Conservation (phyloP, 2,113 vertebrate genomes). For the Ceuthmochares aereus region DNA sequence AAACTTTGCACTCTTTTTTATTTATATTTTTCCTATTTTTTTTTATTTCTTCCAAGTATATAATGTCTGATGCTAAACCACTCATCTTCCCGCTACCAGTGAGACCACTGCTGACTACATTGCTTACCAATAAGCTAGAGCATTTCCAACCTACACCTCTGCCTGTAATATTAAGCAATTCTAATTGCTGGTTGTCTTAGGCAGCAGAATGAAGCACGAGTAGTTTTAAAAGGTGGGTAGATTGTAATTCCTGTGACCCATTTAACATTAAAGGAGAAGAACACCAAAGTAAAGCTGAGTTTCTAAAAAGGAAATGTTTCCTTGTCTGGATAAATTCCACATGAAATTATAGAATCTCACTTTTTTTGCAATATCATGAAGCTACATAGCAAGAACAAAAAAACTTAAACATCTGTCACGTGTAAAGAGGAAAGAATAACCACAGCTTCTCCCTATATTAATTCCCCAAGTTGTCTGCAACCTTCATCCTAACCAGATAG, state of each 20-base stretch:
- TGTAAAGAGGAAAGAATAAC: neutral
- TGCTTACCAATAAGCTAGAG: constrained; percentile 36
- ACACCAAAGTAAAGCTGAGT: neutral
- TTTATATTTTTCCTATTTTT: constrained; percentile 80
- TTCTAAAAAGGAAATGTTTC: neutral
- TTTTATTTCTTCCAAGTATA: constrained; percentile 69
- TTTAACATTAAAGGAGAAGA: constrained; percentile 18
- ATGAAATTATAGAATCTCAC: neutral
- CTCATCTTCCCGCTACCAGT: constrained; percentile 49
- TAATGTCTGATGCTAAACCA: constrained; percentile 60
- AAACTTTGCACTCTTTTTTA: constrained; percentile 83
- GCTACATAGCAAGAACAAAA: neutral
- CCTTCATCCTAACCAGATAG: neutral
- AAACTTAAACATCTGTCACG: neutral
- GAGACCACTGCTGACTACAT: neutral
- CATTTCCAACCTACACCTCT: neutral
- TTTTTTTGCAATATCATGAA: neutral
- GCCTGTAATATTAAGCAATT: neutral
- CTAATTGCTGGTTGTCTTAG: neutral
- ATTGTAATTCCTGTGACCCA: neutral
- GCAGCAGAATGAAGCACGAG: neutral
- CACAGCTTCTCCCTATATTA: neutral
- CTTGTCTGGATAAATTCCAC: neutral
- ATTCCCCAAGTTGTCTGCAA: neutral
- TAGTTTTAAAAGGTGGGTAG: neutral